Evolutionary conservation across 2,888 invertebrate species (phyloP).

Genomic region (Crepidodera aurea): DNA sequence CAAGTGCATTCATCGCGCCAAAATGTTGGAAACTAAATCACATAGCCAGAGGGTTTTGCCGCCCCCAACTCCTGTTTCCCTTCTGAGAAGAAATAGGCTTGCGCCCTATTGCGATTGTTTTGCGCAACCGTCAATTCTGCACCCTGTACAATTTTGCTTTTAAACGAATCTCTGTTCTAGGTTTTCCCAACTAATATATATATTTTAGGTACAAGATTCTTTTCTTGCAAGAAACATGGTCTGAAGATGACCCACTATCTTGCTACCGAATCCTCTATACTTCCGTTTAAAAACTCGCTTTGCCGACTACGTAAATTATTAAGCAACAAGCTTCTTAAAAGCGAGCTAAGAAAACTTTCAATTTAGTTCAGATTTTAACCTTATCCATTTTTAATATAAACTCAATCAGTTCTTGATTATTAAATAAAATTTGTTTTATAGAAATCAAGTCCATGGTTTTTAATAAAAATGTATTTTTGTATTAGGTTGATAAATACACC

Average conservation of each 20-base stretch:
- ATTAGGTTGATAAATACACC: too few relatives aligned
- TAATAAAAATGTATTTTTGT: too few relatives aligned
- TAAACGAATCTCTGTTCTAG: slow-evolving; percentile 48
- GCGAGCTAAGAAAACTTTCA: too few relatives aligned
- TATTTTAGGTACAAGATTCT: slow-evolving; percentile 41
- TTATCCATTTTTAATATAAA: too few relatives aligned
- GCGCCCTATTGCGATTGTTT: slow-evolving; percentile 51
- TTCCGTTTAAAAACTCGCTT: too few relatives aligned
- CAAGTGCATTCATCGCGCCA: slow-evolving; percentile 54
- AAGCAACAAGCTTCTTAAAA: too few relatives aligned
- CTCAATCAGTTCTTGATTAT: too few relatives aligned
- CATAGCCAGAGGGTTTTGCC: slow-evolving; percentile 58
- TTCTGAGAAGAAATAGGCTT: slow-evolving; percentile 53
- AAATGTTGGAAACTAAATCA: slow-evolving; percentile 58
- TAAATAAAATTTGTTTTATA: too few relatives aligned
- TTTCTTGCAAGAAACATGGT: slow-evolving; percentile 42
- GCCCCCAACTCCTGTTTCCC: slow-evolving; percentile 57
- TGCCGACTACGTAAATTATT: too few relatives aligned
- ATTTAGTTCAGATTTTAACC: too few relatives aligned
- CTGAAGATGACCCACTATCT: background rate
- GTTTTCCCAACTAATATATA: slow-evolving; percentile 47
- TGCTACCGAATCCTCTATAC: background rate
- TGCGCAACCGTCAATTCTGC: slow-evolving; percentile 38
- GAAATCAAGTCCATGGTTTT: too few relatives aligned
- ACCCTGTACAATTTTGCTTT: slow-evolving; percentile 48